Evolutionary conservation across 2,113 vertebrate species (phyloP).

Genomic region (Struthidea cinerea): DNA sequence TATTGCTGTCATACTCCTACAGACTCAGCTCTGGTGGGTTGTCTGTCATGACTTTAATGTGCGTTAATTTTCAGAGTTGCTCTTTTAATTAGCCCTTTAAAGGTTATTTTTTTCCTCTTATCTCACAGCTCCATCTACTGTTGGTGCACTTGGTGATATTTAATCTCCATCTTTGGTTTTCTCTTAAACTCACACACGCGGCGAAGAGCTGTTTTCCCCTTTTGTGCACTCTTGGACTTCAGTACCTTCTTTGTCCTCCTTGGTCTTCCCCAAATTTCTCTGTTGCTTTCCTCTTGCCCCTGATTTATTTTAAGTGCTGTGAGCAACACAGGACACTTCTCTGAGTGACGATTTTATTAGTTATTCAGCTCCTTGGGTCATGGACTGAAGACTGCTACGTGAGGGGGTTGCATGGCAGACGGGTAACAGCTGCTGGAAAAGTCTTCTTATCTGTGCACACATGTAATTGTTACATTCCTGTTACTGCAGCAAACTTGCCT

Average conservation of each 20-base stretch:
- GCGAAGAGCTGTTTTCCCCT: neutral
- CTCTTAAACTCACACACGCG: neutral
- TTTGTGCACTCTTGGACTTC: neutral
- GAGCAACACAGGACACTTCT: neutral
- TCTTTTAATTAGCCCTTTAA: neutral
- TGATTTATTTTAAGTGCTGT: neutral
- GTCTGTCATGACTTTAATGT: neutral
- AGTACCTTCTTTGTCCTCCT: neutral
- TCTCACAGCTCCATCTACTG: neutral
- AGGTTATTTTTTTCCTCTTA: neutral
- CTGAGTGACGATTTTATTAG: neutral
- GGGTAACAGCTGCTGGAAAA: neutral
- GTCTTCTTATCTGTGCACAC: neutral
- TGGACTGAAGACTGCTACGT: neutral
- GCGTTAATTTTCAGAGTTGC: neutral
- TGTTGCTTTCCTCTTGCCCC: neutral
- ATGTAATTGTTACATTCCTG: neutral
- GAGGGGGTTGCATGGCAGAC: neutral
- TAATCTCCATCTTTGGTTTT: neutral
- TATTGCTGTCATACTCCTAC: neutral
- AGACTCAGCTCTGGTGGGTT: neutral
- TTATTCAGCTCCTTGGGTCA: neutral
- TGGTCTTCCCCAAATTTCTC: neutral
- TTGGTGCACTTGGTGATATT: neutral
- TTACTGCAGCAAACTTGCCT: neutral